Conservation (phyloP, 1,140 invertebrate genomes). For the Manduca sexta region DNA sequence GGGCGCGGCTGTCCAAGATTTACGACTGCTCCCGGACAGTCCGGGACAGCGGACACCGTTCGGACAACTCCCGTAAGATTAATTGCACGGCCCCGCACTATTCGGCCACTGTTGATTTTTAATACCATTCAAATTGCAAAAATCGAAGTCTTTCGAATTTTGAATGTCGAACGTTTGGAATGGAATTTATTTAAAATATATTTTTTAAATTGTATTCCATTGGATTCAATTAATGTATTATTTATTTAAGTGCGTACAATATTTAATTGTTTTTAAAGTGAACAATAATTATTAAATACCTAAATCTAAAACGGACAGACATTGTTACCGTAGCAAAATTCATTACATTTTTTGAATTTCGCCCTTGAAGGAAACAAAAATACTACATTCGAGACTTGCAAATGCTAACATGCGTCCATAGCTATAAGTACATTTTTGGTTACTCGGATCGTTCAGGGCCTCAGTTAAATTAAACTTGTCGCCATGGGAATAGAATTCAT, state of each 20-base stretch:
- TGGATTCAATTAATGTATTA: no score
- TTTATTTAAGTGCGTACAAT: no score
- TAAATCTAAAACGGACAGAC: no score
- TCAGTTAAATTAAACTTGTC: not conserved
- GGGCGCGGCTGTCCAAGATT: conserved; percentile 41
- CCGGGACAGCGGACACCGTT: conserved; percentile 32
- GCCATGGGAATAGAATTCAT: conserved; percentile 1
- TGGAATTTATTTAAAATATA: no score
- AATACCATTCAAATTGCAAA: conserved; percentile 18
- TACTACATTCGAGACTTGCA: no score
- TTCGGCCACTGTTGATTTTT: conserved; percentile 39
- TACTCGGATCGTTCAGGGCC: not conserved
- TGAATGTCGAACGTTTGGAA: not conserved
- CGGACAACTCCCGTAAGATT: conserved; percentile 39
- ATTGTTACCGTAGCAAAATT: no score
- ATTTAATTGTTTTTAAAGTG: no score
- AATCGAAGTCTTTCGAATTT: conserved; percentile 8
- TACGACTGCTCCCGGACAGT: conserved; percentile 32
- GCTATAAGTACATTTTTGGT: not conserved
- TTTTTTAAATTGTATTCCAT: no score
- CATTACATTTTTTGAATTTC: no score
- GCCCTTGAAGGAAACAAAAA: no score
- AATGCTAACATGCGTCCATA: no score
- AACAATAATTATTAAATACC: no score
- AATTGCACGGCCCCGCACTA: conserved; percentile 32